Evolutionary conservation across 2,113 vertebrate genomes (phyloP), one percentile per base, ranked within the genome.

Genomic region (Triplophysa siluroides): DNA sequence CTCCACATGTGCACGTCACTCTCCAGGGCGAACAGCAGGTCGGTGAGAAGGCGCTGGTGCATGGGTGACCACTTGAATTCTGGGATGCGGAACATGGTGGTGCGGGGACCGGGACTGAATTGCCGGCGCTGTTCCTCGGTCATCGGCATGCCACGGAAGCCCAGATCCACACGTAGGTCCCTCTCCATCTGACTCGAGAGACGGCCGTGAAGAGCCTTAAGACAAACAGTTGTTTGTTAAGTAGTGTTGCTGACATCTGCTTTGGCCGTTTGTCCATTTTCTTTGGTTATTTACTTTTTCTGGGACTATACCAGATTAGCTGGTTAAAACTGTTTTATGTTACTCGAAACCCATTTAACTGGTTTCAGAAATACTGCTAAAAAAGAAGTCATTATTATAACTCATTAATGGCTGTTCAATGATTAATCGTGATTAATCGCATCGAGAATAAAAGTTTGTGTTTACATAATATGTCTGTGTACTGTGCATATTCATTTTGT

Each of bases 51-150:
- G 60, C 98, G 91, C 90, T 99, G 98, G 86, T 99, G 98, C 98
- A 99, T 98, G 9, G 97, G 95, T 9, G 98, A 99, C 98, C 98
- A 99, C 78, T 99, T 99, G 90, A 99, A 99, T 86, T 99, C 98
- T 19, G 98, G 98, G 85, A 99, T 99, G 54, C 98, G 97, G 88
- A 99, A 99, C 98, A 99, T 99, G 1, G 98, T 99, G 1, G 98
- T 99, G 76, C 98, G 96, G 0, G 98, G 98, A 13, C 98, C 98
- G 0, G 98, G 98, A 85, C 98, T 99, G 87, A 99, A 99, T 91
- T 99, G 98, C 2, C 98, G 92, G 1, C 98, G 90, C 84, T 99
- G 98, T 68, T 99, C 98, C 81, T 99, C 98, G 0, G 97, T 99
- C 98, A 99, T 99, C 3, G 98, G 98, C 97, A 97, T 98, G n/a